Evolutionary conservation across 1,140 invertebrate genomes (phyloP).

Genomic region (Cyclina sinensis): DNA sequence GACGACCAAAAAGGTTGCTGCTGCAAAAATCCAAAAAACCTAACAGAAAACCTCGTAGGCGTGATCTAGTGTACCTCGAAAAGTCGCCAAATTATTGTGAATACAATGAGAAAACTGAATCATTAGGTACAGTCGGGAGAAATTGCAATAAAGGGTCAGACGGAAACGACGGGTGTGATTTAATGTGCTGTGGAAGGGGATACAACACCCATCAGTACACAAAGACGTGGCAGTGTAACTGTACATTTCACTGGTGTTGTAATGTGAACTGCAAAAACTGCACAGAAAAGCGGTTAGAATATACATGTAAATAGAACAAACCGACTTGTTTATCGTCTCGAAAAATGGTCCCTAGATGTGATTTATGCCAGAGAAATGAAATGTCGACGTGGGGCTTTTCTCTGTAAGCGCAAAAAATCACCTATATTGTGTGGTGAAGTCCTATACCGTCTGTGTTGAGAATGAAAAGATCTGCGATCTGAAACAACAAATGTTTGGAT

Average conservation of each 20-base stretch:
- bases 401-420: too few species aligned
- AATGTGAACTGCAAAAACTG: slow-evolving; percentile 87
- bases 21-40: slow-evolving; percentile 90
- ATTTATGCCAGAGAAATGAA: neutral
- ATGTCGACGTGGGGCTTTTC: neutral
- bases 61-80: slow-evolving; percentile 96
- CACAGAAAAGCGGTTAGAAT: slow-evolving; percentile 85
- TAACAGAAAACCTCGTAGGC: slow-evolving; percentile 82
- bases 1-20: slow-evolving; percentile 83
- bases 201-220: slow-evolving; percentile 87
- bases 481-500: too few species aligned
- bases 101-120: slow-evolving; percentile 88
- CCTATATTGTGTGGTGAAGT: too few species aligned
- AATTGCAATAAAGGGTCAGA: slow-evolving; percentile 87
- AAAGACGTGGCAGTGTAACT: slow-evolving; percentile 87
- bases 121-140: slow-evolving; percentile 86
- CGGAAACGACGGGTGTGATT: slow-evolving; percentile 87
- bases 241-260: slow-evolving; percentile 88
- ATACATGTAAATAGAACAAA: slow-evolving; percentile 85
- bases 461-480: too few species aligned
- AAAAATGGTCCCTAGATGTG: neutral
- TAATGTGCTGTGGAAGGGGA: slow-evolving; percentile 88
- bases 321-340: neutral
- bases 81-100: slow-evolving; percentile 98
- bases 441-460: too few species aligned